A percentile compares a stretch with the other conserved stretches of the same genome.
These are phyloP conservation scores for Phodopus roborovskii DNA, from an alignment of 2,113 vertebrate species.

Conservation along the genomic window DNA sequence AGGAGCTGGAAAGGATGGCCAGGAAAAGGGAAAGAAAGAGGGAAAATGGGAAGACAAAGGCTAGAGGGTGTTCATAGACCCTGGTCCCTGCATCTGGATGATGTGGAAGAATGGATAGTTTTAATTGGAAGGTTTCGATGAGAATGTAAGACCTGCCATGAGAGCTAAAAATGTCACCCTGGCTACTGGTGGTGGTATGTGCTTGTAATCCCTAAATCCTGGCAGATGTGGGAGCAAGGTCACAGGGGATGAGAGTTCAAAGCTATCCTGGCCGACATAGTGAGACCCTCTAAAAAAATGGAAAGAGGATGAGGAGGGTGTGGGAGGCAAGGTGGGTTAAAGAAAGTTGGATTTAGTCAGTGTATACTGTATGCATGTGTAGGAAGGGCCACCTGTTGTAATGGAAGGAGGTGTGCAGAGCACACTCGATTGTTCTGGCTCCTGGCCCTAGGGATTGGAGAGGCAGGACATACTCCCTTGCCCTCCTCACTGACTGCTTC, in stretches of 20 bases:
- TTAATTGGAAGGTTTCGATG: background rate
- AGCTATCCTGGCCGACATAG: background rate
- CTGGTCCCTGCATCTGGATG: background rate
- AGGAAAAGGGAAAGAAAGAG: background rate
- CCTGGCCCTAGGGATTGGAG: background rate
- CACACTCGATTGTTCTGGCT: background rate
- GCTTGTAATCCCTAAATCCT: background rate
- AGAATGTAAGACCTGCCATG: background rate
- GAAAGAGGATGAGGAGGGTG: background rate
- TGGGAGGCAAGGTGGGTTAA: background rate
- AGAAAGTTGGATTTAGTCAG: background rate
- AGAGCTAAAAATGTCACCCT: background rate
- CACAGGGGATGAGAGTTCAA: background rate
- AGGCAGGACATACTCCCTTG: background rate
- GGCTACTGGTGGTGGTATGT: background rate
- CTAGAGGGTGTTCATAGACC: background rate
- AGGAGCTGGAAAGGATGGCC: background rate
- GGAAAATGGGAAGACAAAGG: background rate
- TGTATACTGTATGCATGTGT: background rate
- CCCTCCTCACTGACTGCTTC: fast-evolving
- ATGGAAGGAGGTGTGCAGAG: background rate
- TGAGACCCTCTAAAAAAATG: background rate
- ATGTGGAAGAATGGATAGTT: background rate
- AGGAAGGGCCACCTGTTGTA: background rate
- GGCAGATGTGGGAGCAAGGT: no score